phyloP scores from a whole-genome alignment of 2,113 vertebrate species.

The Oxygymnocypris stewartii region DNA sequence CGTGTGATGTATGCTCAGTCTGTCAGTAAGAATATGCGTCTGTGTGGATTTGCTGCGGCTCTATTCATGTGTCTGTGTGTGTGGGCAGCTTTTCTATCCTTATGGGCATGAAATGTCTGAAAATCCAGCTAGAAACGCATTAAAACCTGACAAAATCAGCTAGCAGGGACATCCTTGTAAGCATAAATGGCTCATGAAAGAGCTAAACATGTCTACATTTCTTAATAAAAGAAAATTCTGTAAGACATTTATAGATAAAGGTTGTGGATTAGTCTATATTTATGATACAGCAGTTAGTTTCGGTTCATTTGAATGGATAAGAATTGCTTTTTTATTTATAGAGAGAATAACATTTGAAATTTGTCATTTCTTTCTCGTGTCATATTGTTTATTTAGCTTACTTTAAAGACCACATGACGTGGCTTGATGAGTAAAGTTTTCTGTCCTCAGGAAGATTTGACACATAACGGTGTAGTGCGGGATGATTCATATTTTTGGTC shows the following conservation, averaged over 20 bases:
- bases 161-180: background rate
- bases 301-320: background rate
- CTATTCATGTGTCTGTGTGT: background rate
- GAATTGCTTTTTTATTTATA: background rate
- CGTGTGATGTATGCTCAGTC: background rate
- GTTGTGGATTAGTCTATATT: background rate
- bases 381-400: background rate
- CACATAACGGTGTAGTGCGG: background rate
- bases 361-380: background rate
- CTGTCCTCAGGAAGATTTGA: background rate
- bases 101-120: constrained; percentile 1
- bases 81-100: constrained; percentile 12
- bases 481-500: background rate
- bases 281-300: background rate
- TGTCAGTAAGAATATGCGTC: constrained; percentile 1
- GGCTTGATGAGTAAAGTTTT: background rate
- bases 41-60: constrained; percentile 7
- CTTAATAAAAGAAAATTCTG: background rate
- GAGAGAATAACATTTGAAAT: background rate
- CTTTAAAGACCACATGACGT: background rate
- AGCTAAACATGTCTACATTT: background rate
- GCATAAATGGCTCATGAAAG: constrained; percentile 1
- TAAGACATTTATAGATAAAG: background rate
- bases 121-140: background rate
- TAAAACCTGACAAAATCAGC: constrained; percentile 2